A percentile compares a stretch with the other conserved stretches of the same genome.
phyloP scores from a whole-genome alignment of 2,113 vertebrate species.

The human (Homo sapiens) region GRCh38 chr11:124766501-124767000 shows the following conservation, averaged over 20 bases:
- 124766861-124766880: constrained; percentile 85
- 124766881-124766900: constrained; percentile 73
- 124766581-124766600: constrained; percentile 88
- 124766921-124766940: constrained; percentile 74
- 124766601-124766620: constrained; percentile 85
- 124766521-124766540: constrained; percentile 66
- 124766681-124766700: constrained; percentile 80
- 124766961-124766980: constrained; percentile 60
- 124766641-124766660: constrained; percentile 87
- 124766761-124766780: constrained; percentile 81
- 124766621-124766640: constrained; percentile 84
- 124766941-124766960: constrained; percentile 47
- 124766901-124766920: constrained; percentile 27
- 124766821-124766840: constrained; percentile 81
- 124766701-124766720: constrained; percentile 77
- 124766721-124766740: constrained; percentile 87
- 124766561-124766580: constrained; percentile 85
- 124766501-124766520: constrained; percentile 83
- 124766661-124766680: constrained; percentile 80
- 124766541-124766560: constrained; percentile 82
- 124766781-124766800: constrained; percentile 84
- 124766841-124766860: constrained; percentile 83
- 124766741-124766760: constrained; percentile 81
- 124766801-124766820: constrained; percentile 80
- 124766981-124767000: constrained; percentile 43